Conservation (phyloP, 2,797 vertebrate species). For the Epinephelus malabaricus region DNA sequence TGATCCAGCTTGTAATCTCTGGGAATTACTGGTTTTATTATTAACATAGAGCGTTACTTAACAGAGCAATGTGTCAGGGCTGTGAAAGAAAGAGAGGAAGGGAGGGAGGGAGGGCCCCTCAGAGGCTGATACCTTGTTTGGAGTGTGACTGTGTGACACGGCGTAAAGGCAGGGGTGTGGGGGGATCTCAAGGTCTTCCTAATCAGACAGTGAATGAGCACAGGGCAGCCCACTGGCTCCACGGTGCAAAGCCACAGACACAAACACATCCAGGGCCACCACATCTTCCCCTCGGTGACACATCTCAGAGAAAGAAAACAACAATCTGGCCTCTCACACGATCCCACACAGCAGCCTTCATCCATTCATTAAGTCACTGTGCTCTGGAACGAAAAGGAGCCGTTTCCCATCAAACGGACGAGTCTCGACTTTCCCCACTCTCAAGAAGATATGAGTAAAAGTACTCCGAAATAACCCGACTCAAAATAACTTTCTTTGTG, state of each 20-base stretch:
- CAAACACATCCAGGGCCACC: slow-evolving; percentile 55
- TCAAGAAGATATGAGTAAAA: slow-evolving; percentile 25
- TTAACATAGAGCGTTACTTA: slow-evolving; percentile 11
- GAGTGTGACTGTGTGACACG: slow-evolving; percentile 33
- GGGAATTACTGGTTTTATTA: slow-evolving; percentile 52
- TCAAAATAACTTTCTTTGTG: slow-evolving; percentile 45
- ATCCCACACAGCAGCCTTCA: slow-evolving; percentile 27
- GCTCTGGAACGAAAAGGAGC: slow-evolving; percentile 1
- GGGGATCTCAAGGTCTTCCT: slow-evolving; percentile 36
- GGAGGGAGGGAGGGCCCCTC: not conserved
- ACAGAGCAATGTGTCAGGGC: slow-evolving; percentile 11
- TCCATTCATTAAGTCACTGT: slow-evolving; percentile 25
- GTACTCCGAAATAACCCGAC: not conserved
- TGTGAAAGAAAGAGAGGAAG: not conserved
- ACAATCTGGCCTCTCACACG: slow-evolving; percentile 41
- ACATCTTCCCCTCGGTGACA: slow-evolving; percentile 48
- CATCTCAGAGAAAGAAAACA: slow-evolving; percentile 52
- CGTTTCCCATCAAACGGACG: slow-evolving; percentile 10
- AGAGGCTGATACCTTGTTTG: slow-evolving; percentile 8
- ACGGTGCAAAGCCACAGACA: slow-evolving; percentile 52
- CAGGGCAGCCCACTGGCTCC: slow-evolving; percentile 37
- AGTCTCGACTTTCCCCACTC: not conserved
- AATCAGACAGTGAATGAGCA: slow-evolving; percentile 51
- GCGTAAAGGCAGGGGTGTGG: not conserved
- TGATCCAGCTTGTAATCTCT: slow-evolving; percentile 56